These are phyloP conservation scores for Deroptyus accipitrinus DNA, from an alignment of 2,113 vertebrate genomes.

Conservation along the genomic window DNA sequence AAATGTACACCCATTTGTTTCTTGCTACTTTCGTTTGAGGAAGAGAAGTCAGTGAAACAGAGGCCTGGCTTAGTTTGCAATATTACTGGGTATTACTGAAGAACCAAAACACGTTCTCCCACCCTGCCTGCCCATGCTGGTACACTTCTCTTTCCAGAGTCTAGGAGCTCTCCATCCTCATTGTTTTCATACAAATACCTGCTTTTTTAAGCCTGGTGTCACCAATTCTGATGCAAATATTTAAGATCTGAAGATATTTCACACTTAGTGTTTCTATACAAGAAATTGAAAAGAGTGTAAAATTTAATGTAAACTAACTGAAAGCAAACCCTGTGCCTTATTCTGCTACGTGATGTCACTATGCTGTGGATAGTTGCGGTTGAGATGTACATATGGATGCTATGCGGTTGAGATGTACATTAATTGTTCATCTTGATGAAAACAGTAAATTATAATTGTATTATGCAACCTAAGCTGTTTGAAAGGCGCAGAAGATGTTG, in stretches of 20 bases:
- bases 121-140: neutral
- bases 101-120: neutral
- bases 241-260: neutral
- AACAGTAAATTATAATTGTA: neutral
- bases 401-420: neutral
- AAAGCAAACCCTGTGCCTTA: neutral
- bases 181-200: neutral
- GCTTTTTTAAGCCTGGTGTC: neutral
- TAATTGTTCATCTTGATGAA: neutral
- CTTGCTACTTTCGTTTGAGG: neutral
- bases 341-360: fast-evolving
- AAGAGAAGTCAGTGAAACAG: neutral
- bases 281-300: neutral
- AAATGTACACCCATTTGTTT: neutral
- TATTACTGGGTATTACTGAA: neutral
- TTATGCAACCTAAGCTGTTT: neutral
- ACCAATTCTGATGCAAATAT: neutral
- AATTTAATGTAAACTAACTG: neutral
- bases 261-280: neutral
- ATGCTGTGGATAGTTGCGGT: no score
- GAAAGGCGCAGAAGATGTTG: neutral
- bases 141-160: neutral
- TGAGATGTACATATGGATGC: neutral
- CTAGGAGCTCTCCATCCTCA: neutral
- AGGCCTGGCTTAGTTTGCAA: neutral